Conservation (phyloP, 2,888 invertebrate genomes). For the Dicranocentrus wangi region DNA sequence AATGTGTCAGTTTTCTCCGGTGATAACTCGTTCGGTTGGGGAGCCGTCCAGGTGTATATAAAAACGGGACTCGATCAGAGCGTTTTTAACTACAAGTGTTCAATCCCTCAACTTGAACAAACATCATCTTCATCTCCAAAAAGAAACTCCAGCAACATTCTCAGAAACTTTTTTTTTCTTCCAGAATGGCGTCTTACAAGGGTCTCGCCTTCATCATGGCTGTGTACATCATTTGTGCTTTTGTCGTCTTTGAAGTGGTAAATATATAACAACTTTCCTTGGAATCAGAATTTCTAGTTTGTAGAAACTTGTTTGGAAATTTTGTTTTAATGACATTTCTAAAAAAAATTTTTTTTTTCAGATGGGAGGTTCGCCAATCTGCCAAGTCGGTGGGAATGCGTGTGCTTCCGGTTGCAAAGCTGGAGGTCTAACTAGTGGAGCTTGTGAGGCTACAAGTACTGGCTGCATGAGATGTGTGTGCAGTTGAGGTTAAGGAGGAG, state of each 20-base stretch:
- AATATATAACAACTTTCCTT: not conserved
- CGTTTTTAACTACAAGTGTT: too few relatives aligned
- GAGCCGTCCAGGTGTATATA: too few relatives aligned
- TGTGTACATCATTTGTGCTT: conserved; percentile 23
- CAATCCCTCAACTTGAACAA: too few relatives aligned
- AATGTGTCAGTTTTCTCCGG: too few relatives aligned
- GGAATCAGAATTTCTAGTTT: not conserved
- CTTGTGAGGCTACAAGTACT: too few relatives aligned
- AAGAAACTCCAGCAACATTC: too few relatives aligned
- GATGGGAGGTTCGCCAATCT: conserved; percentile 30
- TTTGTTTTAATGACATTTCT: not conserved
- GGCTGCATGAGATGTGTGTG: conserved; percentile 42
- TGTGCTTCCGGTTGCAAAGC: conserved; percentile 35
- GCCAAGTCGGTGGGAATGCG: conserved; percentile 21
- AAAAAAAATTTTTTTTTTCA: conserved; percentile 9
- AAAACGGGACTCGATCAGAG: too few relatives aligned
- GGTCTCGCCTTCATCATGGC: conserved; percentile 18
- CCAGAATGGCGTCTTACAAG: conserved; percentile 29
- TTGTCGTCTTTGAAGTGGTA: conserved; percentile 34
- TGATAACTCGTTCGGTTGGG: too few relatives aligned
- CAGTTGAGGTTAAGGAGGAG: not conserved
- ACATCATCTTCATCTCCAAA: too few relatives aligned
- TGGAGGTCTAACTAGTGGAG: conserved; percentile 5
- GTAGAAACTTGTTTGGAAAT: too few relatives aligned
- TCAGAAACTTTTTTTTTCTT: too few relatives aligned